Percentiles rank a stretch among this genome's conserved stretches.
Conservation (phyloP, 2,888 invertebrate species). For the Tuberolachnus salignus region DNA sequence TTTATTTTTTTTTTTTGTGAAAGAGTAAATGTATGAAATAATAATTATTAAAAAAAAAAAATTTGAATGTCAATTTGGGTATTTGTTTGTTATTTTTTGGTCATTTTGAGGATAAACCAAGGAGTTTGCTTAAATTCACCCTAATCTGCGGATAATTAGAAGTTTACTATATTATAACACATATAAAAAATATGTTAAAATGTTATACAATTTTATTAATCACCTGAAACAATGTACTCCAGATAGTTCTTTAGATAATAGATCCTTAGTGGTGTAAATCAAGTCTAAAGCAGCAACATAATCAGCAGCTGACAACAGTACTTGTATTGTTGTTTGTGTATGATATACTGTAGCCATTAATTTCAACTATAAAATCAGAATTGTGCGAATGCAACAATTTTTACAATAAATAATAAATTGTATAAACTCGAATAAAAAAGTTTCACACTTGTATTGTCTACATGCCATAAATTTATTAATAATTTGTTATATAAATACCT, state of each 20-base stretch:
- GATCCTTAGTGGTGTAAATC: constrained; percentile 94
- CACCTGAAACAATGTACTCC: constrained; percentile 89
- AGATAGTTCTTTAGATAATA: constrained; percentile 84
- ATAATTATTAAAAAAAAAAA: no score
- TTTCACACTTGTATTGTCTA: neutral
- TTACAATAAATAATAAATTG: neutral
- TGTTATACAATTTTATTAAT: constrained; percentile 24
- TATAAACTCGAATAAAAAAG: neutral
- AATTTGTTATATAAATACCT: constrained; percentile 34
- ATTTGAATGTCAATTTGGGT: no score
- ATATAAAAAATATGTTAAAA: neutral
- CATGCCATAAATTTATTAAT: neutral
- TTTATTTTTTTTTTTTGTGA: no score
- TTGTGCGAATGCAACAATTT: neutral
- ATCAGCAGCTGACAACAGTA: constrained; percentile 91
- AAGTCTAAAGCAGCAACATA: constrained; percentile 97
- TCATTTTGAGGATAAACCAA: no score
- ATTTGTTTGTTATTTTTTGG: no score
- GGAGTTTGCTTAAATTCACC: no score
- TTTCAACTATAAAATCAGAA: constrained; percentile 67
- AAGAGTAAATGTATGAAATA: no score
- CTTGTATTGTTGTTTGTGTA: constrained; percentile 96
- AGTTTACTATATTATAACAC: neutral
- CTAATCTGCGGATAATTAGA: no score
- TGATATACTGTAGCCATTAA: constrained; percentile 95